Conservation (phyloP, 64 coral and sea anemone genomes). For the Montipora cactus region DNA sequence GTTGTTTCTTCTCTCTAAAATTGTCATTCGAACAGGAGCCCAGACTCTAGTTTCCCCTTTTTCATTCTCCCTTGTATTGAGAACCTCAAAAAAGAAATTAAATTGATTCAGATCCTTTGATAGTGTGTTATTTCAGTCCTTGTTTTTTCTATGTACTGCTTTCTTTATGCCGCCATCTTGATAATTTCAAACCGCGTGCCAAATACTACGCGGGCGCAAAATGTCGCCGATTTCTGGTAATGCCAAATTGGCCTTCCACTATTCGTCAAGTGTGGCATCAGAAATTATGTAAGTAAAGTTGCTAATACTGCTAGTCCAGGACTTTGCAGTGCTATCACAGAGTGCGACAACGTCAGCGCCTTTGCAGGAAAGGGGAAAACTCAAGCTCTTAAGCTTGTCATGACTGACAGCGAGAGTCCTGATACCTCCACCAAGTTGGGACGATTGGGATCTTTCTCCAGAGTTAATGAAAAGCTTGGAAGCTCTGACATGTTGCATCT, state of each 20-base stretch:
- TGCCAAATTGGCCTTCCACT: neutral
- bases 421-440: neutral
- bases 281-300: conserved; percentile 9
- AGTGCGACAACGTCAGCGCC: conserved; percentile 50
- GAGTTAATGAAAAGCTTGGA: neutral
- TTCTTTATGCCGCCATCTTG: too few species aligned
- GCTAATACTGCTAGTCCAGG: neutral
- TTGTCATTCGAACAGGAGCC: too few species aligned
- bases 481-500: neutral
- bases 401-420: neutral
- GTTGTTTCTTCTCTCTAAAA: too few species aligned
- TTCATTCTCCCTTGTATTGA: too few species aligned
- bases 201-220: too few species aligned
- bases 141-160: too few species aligned
- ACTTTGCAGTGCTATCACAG: conserved; percentile 26
- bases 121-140: too few species aligned
- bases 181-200: too few species aligned
- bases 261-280: neutral
- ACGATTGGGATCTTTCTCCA: neutral
- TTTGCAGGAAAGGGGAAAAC: conserved; percentile 51
- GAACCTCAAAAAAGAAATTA: too few species aligned
- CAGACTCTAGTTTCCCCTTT: too few species aligned
- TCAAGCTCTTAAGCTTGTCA: neutral
- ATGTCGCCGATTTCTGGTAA: too few species aligned
- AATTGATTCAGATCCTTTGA: too few species aligned